Percentiles rank a stretch among this genome's conserved stretches.
Evolutionary conservation across 2,797 vertebrate genomes (phyloP).

Genomic region (Acanthurus tractus): DNA sequence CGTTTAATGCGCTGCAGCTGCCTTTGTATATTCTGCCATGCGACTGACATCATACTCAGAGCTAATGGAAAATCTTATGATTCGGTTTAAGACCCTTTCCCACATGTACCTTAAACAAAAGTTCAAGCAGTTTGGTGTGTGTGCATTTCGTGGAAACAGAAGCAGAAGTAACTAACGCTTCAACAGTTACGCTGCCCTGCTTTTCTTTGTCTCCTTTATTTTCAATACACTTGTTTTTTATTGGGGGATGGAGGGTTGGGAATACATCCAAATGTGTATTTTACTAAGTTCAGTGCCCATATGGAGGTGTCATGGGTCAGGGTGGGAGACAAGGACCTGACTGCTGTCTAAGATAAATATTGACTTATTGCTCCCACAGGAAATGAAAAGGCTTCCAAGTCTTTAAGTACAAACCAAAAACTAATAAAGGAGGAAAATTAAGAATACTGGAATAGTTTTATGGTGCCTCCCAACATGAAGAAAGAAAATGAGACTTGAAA

Average conservation of each 20-base stretch:
- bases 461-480: not conserved
- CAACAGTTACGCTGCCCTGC: not conserved
- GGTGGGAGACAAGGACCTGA: not conserved
- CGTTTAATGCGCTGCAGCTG: slow-evolving; percentile 29
- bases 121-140: not conserved
- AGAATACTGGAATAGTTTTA: not conserved
- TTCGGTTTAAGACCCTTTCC: slow-evolving; percentile 5
- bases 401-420: not conserved
- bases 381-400: not conserved
- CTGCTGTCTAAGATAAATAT: slow-evolving; percentile 10
- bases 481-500: not conserved
- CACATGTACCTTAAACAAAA: not conserved
- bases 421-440: not conserved
- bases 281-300: not conserved
- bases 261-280: not conserved
- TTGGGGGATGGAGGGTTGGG: not conserved
- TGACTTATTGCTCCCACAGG: not conserved
- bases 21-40: slow-evolving; percentile 10
- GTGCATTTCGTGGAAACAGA: not conserved
- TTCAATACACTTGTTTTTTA: not conserved
- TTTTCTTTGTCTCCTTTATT: slow-evolving; percentile 14
- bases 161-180: not conserved
- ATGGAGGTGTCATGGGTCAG: not conserved
- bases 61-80: slow-evolving; percentile 27
- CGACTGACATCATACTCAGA: slow-evolving; percentile 18